Evolutionary conservation across 35 echinoderm and acorn worm genomes (phyloP), one percentile per base, ranked within the genome.

Genomic region (Heliocidaris tuberculata): DNA sequence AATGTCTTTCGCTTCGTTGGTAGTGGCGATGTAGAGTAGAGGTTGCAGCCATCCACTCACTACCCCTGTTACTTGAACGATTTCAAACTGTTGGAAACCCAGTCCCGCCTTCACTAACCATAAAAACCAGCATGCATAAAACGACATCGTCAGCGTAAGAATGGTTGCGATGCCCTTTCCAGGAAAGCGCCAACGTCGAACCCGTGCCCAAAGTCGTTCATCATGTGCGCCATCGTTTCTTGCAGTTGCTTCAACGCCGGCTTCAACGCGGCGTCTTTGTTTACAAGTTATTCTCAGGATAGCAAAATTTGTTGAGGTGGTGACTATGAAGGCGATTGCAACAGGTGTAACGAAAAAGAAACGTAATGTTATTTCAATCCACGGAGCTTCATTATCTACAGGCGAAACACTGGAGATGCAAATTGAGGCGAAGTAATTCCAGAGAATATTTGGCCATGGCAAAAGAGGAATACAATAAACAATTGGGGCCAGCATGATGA

Each of bases 21-120:
- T 87, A 13, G 86, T 31, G 32, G 24, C 29, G 86, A 87, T 21
- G 29, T n/a, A 88, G 86, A 88, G 86, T 12, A 88, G 31, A 88
- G 86, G 86, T 21, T 88, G 86, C 16, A 88, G 86, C 86, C 86
- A 88, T 32, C 86, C 30, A 88, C 47, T 35, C 86, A 88, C 47
- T 42, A 4, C 86, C 5, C 86, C 86, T 19, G 47, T 42, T 88
- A 42, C 24, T 70, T 70, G 60, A 5, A 70, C 21, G 16, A 24
- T 24, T 6, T 70, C 60, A 3, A 42, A 42, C 0, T 42, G 35
- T 27, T 19, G 17, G 17, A 21, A 70, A 21, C 6, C 60, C 24
- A 19, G 2, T 70, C 16, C 21, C 10, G 21, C 13, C 31, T 12
- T 21, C 31, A 42, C n/a, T 85, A 35, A 7, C 86, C 60, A 70